Evolutionary conservation across 2,113 vertebrate species (phyloP).

Genomic region (Elaphurus davidianus): DNA sequence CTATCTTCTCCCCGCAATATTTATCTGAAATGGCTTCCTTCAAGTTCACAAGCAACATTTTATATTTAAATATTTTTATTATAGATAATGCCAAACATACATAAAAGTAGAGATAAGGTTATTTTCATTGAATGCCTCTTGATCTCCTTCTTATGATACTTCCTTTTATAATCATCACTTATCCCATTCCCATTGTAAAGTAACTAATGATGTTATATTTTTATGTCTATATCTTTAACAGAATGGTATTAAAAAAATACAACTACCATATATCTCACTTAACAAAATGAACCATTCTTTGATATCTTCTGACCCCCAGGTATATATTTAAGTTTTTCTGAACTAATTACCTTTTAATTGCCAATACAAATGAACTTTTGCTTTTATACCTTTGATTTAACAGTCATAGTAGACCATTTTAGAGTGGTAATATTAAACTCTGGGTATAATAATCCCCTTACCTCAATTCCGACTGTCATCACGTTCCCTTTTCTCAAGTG

Average conservation of each 20-base stretch:
- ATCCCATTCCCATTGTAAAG: neutral
- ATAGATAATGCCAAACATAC: neutral
- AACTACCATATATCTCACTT: neutral
- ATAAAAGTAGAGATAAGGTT: neutral
- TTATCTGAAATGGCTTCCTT: neutral
- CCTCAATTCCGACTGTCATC: neutral
- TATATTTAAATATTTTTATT: constrained; percentile 5
- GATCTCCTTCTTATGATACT: neutral
- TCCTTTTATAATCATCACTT: neutral
- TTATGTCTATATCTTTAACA: neutral
- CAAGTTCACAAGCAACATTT: neutral
- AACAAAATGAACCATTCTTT: neutral
- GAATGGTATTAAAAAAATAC: neutral
- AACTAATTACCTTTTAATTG: neutral
- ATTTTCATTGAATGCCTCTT: neutral
- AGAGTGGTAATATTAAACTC: neutral
- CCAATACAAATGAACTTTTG: neutral
- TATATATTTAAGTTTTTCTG: neutral
- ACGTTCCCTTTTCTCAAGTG: neutral
- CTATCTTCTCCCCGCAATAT: neutral
- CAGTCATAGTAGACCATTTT: neutral
- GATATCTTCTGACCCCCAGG: neutral
- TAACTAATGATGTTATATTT: neutral
- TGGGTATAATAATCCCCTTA: neutral
- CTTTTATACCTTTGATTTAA: neutral